Base-by-base conservation (phyloP, 2,113 vertebrate genomes). In the Podarcis raffonei region DNA sequence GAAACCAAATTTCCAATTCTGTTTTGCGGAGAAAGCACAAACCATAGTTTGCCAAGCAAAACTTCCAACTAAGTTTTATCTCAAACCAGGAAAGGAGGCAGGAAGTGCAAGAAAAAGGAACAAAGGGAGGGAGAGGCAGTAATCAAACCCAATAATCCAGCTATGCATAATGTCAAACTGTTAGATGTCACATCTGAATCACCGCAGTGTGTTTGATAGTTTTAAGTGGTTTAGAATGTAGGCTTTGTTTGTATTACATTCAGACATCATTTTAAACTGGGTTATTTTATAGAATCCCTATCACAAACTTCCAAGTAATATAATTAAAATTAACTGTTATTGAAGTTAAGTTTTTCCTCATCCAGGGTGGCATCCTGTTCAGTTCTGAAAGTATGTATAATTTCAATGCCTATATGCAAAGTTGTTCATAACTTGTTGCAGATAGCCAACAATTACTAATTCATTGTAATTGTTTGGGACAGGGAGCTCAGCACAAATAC, bases 381-480 rank as follows among this genome's bases (percentile, higher is more conserved):
- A 4, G n/a, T 18, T 72, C 8, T 76, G 74, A 76, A 76, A 76
- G 74, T 23, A 76, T 76, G 5, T 39, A 39, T 23, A 39, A 39
- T 37, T 76, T 76, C 66, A 62, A 15, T 62, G 59, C 18, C 18
- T 18, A 62, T 62, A 62, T 20, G 18, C 59, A 4, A 32, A 35
- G 15, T 2, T 59, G 57, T 4, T n/a, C 18, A 11, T 59, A 65
- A 3, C 18, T 59, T 81, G 3, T 22, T 59, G 78, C 66, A 84
- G 65, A 89, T 68, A 92, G 90, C 22, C 6, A 92, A 76, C 78
- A 83, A 62, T 37, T 89, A 89, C 87, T 87, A 87, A 93, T 62
- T 22, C 87, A 89, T 75, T 37, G 5, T 82, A 15, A 37, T 82
- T 82, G 87, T 62, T 80, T 42, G 69, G 92, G 86, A 77, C 35